Percentiles rank a stretch among this genome's conserved stretches.
Evolutionary conservation across 53 echinoderm and acorn worm species (phyloP).

Genomic region (Astropecten irregularis): DNA sequence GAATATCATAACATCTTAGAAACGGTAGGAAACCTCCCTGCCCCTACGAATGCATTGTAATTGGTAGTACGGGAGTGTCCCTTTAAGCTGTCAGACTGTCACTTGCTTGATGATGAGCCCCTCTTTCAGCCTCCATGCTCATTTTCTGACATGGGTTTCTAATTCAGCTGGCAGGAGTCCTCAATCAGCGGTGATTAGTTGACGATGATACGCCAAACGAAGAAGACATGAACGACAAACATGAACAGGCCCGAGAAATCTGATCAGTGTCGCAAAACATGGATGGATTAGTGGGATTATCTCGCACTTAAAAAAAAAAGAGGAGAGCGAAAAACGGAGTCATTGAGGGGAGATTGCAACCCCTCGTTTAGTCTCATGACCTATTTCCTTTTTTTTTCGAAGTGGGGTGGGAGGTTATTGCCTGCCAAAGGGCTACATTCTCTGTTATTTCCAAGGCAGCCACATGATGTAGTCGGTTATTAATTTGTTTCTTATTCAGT

Average conservation of each 20-base stretch:
- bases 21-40: too few species aligned
- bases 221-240: constrained; percentile 34
- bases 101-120: neutral
- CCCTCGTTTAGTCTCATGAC: constrained; percentile 14
- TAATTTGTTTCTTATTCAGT: too few species aligned
- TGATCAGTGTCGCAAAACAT: constrained; percentile 47
- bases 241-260: constrained; percentile 16
- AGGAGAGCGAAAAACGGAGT: neutral
- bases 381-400: constrained; percentile 1
- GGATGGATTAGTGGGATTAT: constrained; percentile 44
- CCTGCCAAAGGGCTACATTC: too few species aligned
- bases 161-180: constrained; percentile 49
- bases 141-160: constrained; percentile 50
- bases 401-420: too few species aligned
- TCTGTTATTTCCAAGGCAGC: too few species aligned
- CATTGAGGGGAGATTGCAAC: neutral
- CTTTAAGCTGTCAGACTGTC: constrained; percentile 19
- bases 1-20: too few species aligned
- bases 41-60: too few species aligned
- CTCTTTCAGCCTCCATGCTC: constrained; percentile 20
- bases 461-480: too few species aligned
- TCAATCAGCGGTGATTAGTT: constrained; percentile 41
- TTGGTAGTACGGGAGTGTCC: neutral
- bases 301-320: constrained; percentile 16
- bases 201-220: constrained; percentile 10